These are phyloP conservation scores for Crocodylus rhombifer DNA, from an alignment of 2,797 vertebrate genomes.

Conservation along the genomic window DNA sequence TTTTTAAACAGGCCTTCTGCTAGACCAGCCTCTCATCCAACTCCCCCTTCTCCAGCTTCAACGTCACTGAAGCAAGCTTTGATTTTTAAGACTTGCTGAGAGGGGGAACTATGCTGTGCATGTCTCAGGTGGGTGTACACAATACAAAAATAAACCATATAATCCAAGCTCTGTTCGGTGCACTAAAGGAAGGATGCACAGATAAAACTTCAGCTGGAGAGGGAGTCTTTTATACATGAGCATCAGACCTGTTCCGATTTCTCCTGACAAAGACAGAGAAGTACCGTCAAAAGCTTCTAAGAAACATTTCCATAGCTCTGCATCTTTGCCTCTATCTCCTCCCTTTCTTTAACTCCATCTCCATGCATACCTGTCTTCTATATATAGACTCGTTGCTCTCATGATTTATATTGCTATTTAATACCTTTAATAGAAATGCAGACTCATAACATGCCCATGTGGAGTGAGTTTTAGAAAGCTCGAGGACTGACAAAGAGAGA, in stretches of 20 bases:
- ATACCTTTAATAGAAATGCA: slow-evolving; percentile 17
- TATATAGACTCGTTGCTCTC: slow-evolving; percentile 38
- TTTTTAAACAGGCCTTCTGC: neutral
- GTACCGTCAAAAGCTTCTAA: slow-evolving; percentile 31
- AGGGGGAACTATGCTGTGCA: neutral
- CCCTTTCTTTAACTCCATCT: slow-evolving; percentile 30
- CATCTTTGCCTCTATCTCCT: slow-evolving; percentile 45
- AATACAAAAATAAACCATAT: neutral
- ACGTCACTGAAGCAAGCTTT: neutral
- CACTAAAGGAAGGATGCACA: neutral
- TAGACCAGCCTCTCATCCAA: neutral
- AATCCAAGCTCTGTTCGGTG: neutral
- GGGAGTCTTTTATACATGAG: slow-evolving; percentile 11
- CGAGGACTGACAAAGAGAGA: neutral
- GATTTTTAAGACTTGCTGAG: neutral
- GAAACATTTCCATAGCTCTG: slow-evolving; percentile 48
- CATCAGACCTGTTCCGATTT: slow-evolving; percentile 44
- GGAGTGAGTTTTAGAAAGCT: slow-evolving; percentile 8
- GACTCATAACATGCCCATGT: neutral
- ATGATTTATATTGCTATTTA: slow-evolving; percentile 48
- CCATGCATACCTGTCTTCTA: slow-evolving; percentile 31
- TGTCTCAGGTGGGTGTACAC: neutral
- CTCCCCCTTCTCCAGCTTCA: neutral
- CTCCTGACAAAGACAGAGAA: slow-evolving; percentile 55
- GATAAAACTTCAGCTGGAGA: slow-evolving; percentile 26